Evolutionary conservation across 2,797 vertebrate genomes (phyloP).

Genomic region (Liparis tanakae): DNA sequence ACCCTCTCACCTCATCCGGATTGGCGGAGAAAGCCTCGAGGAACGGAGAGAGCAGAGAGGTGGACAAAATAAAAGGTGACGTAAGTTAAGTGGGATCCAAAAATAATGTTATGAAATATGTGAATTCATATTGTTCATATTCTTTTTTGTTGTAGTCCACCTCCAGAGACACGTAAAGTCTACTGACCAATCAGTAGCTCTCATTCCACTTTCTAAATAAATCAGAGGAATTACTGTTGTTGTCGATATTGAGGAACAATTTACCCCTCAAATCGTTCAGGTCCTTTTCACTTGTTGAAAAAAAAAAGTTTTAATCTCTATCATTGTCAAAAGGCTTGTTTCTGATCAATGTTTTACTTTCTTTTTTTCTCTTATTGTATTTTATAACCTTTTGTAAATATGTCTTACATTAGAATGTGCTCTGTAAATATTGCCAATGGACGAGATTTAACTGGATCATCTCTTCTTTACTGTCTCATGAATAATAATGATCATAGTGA

Average conservation of each 20-base stretch:
- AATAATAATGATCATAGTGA: not conserved
- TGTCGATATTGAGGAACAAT: not conserved
- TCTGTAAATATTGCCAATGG: not conserved
- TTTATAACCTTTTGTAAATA: not conserved
- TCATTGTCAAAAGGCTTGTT: not conserved
- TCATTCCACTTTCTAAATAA: not conserved
- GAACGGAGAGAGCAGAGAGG: not conserved
- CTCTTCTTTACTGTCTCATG: not conserved
- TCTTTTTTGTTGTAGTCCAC: not conserved
- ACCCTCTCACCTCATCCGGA: constrained; percentile 52
- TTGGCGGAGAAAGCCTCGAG: constrained; percentile 22
- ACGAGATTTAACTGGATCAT: not conserved
- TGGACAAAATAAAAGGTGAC: not conserved
- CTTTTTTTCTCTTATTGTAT: not conserved
- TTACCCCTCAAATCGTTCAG: not conserved
- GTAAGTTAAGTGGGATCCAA: not conserved
- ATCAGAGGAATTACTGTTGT: not conserved
- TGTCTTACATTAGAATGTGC: not conserved
- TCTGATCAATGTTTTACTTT: no score
- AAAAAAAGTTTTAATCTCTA: no score
- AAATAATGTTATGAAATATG: not conserved
- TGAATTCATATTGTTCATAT: not conserved
- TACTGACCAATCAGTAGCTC: not conserved
- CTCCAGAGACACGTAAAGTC: not conserved
- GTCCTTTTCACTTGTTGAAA: not conserved